Percentiles rank a stretch among this genome's conserved stretches.
phyloP scores from a whole-genome alignment of 2,888 invertebrate species.

The Tetropium fuscum region DNA sequence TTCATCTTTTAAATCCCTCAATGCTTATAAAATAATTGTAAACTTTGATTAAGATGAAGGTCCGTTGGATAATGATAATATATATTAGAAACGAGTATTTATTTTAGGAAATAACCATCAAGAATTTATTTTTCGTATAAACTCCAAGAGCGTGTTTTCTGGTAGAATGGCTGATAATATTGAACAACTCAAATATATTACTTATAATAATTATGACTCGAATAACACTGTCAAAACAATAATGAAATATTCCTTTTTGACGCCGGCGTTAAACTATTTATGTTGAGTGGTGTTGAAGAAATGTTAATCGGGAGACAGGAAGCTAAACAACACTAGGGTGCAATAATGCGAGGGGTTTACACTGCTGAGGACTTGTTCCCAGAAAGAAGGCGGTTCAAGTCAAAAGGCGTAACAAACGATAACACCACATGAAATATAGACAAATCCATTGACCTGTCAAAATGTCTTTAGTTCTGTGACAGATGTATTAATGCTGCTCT shows the following conservation, averaged over 20 bases:
- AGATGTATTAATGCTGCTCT: conserved; percentile 3
- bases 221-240: conserved; percentile 6
- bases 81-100: no score
- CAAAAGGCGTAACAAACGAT: conserved; percentile 24
- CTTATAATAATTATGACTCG: no score
- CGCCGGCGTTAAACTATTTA: conserved; percentile 18
- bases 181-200: no score
- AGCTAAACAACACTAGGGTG: conserved; percentile 11
- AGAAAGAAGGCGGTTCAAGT: conserved; percentile 25
- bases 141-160: no score
- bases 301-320: conserved; percentile 19
- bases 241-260: conserved; percentile 3
- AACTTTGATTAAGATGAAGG: no score
- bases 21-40: no score
- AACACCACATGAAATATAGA: conserved; percentile 22
- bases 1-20: no score
- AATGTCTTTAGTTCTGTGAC: conserved; percentile 24
- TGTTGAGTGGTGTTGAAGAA: neutral
- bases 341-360: neutral
- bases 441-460: conserved; percentile 30
- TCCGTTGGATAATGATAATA: no score
- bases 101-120: no score
- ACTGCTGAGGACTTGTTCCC: conserved; percentile 8
- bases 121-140: no score
- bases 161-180: no score